Base-by-base conservation (phyloP, 2,888 invertebrate species). In the Cepaea hortensis region DNA sequence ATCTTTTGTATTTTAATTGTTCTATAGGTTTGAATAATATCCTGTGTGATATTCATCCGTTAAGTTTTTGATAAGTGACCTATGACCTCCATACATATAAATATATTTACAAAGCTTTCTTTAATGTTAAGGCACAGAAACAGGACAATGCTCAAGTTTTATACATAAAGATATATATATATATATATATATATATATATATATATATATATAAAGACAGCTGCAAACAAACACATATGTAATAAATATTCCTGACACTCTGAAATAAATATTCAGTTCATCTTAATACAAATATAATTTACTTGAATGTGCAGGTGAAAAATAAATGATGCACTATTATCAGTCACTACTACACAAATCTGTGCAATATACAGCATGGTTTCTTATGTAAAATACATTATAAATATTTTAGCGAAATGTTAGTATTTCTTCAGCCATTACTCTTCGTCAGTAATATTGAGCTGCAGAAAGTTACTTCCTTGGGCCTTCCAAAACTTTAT, bases 401-500 rank as follows among this genome's bases (percentile, higher is more conserved):
- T 9, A 73, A 15, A 35, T 73, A 13, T 15, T 46, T 5, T 73
- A 46, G 11, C 73, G 13, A 46, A 46, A 11, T 9, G 23, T 35
- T 72, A 13, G 11, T 11, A 46, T 9, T 11, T 73, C 46, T 11
- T 11, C 15, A 35, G 9, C 46, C 3, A 7, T 35, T 35, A 15
- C 3, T 46, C 3, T 35, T 3, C 46, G 1, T 20, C 68, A 73
- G 46, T 5, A 4, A 23, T 9, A 0, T 9, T 9, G 72, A 4
- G 23, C 4, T 72, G 23, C 5, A 72, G 5, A 23, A 72, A 72
- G 46, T 20, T 73, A 73, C 46, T 9, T 73, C 20, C 46, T 73
- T 11, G 73, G 73, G 35, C 73, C 73, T 11, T 35, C 73, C 73
- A 73, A 73, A 73, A 73, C 73, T 73, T 73, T 73, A 46, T 73